A percentile compares a stretch with the other conserved stretches of the same genome.
Evolutionary conservation across 37 sponge, comb jelly and placozoan species (phyloP).

Genomic region (Trichoplax adhaerens): DNA sequence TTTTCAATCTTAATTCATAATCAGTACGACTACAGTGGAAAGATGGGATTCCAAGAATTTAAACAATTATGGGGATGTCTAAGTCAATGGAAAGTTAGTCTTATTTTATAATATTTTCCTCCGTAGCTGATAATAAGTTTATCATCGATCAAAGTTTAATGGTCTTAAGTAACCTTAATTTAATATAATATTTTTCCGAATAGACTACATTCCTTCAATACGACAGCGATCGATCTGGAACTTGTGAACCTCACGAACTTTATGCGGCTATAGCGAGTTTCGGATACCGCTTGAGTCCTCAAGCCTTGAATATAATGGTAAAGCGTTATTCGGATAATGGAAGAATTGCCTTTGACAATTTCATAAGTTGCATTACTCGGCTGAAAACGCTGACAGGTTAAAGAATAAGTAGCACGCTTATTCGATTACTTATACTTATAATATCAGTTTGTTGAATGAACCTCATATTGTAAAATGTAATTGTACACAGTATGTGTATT

Average conservation of each 20-base stretch:
- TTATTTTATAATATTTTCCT: neutral
- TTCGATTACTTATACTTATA: neutral
- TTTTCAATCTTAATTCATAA: neutral
- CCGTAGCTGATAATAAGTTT: neutral
- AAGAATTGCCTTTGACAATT: slow-evolving; percentile 51
- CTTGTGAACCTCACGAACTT: slow-evolving; percentile 53
- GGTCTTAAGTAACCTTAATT: no score
- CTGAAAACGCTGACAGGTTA: slow-evolving; percentile 51
- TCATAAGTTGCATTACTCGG: slow-evolving; percentile 38
- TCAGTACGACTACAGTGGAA: slow-evolving; percentile 52
- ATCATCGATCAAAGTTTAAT: neutral
- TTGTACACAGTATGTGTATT: neutral
- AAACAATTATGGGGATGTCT: slow-evolving; percentile 71
- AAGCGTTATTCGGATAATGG: slow-evolving; percentile 41
- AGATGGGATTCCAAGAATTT: slow-evolving; percentile 87
- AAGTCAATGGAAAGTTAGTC: slow-evolving; percentile 51
- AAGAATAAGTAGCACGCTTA: neutral
- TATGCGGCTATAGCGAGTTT: slow-evolving; percentile 45
- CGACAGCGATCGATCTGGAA: slow-evolving; percentile 61
- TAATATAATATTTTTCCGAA: neutral
- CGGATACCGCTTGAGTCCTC: slow-evolving; percentile 39
- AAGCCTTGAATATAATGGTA: slow-evolving; percentile 29
- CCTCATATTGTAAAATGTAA: neutral
- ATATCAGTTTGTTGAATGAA: neutral
- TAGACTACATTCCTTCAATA: slow-evolving; percentile 40